Percentiles rank a stretch among this genome's conserved stretches.
phyloP scores from a whole-genome alignment of 2,797 vertebrate genomes.

The Onychomys arenicola region DNA sequence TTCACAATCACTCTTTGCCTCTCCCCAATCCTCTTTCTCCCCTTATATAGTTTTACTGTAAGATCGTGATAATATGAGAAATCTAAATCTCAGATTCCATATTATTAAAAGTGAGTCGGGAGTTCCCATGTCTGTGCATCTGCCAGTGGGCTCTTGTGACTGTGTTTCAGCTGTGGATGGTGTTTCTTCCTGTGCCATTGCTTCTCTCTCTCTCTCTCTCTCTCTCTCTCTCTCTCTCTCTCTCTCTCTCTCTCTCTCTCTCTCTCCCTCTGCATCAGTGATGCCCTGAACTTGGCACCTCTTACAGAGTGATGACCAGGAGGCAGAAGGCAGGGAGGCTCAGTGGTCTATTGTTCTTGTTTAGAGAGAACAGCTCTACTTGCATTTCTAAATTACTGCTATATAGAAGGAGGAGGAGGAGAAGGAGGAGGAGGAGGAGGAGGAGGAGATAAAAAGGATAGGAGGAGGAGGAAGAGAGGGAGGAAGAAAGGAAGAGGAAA shows the following conservation, averaged over 20 bases:
- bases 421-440: background rate
- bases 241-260: background rate
- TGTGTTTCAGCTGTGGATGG: background rate
- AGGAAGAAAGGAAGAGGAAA: background rate
- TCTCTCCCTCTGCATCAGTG: background rate
- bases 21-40: background rate
- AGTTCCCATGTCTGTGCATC: background rate
- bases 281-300: background rate
- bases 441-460: background rate
- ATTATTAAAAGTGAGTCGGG: background rate
- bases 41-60: background rate
- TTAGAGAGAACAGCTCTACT: background rate
- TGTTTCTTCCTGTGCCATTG: background rate
- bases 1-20: background rate
- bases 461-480: background rate
- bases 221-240: background rate
- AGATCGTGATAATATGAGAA: background rate
- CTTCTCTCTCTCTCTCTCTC: background rate
- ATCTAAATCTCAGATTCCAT: background rate
- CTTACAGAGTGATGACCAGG: background rate
- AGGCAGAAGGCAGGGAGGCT: background rate
- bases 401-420: background rate
- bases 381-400: constrained; percentile 6
- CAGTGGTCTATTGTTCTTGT: background rate
- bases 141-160: constrained; percentile 44